Percentiles rank a stretch among this genome's conserved stretches.
phyloP scores from a whole-genome alignment of 1,140 invertebrate genomes.

The Trachymyrmex cornetzi region DNA sequence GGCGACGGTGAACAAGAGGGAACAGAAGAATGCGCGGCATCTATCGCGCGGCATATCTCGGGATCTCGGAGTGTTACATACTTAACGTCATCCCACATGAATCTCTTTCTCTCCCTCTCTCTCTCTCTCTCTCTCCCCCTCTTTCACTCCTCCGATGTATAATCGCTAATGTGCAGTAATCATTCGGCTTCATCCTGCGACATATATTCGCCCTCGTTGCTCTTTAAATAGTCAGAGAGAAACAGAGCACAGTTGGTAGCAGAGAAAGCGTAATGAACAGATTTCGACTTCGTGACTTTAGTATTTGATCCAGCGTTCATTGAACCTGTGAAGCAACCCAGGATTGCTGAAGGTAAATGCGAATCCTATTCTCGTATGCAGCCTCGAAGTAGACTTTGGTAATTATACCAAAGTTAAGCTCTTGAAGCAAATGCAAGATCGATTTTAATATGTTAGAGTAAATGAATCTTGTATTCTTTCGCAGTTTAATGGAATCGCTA shows the following conservation, averaged over 20 bases:
- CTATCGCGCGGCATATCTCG: constrained; percentile 56
- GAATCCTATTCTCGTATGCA: constrained; percentile 53
- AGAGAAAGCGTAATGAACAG: constrained; percentile 44
- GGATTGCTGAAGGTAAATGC: constrained; percentile 41
- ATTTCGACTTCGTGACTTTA: constrained; percentile 55
- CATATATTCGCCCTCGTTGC: constrained; percentile 22
- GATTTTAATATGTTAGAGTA: constrained; percentile 24
- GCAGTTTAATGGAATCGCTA: not conserved
- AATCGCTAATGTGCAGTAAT: constrained; percentile 69
- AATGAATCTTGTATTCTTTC: constrained; percentile 16
- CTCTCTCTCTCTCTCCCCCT: not conserved
- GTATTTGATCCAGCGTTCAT: constrained; percentile 56
- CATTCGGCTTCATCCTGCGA: constrained; percentile 54
- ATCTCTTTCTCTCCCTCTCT: not conserved
- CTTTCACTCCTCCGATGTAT: constrained; percentile 4
- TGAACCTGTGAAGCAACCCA: constrained; percentile 46
- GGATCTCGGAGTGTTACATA: constrained; percentile 51
- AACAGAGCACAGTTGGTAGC: not conserved
- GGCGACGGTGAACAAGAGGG: constrained; percentile 1
- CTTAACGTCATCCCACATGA: constrained; percentile 54
- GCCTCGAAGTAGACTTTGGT: constrained; percentile 46
- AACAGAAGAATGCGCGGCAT: constrained; percentile 57
- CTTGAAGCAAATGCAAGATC: constrained; percentile 1
- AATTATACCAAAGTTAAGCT: constrained; percentile 41
- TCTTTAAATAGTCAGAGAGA: not conserved